Conservation (phyloP, 2,797 vertebrate genomes). For the Antrozous pallidus region DNA sequence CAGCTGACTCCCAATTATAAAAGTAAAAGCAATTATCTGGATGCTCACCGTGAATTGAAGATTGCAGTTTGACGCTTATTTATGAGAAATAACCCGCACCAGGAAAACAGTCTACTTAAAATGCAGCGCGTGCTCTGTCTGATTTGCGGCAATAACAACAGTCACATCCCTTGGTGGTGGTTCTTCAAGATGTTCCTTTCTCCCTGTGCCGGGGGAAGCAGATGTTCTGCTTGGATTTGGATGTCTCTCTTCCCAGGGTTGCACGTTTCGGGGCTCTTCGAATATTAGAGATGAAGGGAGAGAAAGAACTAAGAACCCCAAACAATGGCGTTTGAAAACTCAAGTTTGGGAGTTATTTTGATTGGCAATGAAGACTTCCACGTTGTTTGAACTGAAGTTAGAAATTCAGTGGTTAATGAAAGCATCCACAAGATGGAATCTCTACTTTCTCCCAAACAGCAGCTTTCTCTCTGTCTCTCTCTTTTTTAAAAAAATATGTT, state of each 20-base stretch:
- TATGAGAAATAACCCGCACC: slow-evolving; percentile 44
- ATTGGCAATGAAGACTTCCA: not conserved
- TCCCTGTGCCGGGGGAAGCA: not conserved
- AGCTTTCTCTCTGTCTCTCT: not conserved
- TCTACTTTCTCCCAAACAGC: not conserved
- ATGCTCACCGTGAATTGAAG: slow-evolving; percentile 35
- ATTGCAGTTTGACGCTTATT: slow-evolving; percentile 58
- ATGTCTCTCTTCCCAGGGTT: not conserved
- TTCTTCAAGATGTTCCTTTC: slow-evolving; percentile 26
- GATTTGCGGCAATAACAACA: slow-evolving; percentile 32
- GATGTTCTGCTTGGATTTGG: slow-evolving; percentile 22
- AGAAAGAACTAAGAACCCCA: not conserved
- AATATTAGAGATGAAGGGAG: not conserved
- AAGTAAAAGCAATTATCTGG: slow-evolving; percentile 65
- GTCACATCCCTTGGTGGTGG: not conserved
- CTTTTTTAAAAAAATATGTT: too few relatives aligned
- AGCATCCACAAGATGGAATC: not conserved
- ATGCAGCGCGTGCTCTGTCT: not conserved
- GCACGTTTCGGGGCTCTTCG: not conserved
- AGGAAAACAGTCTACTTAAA: slow-evolving; percentile 49
- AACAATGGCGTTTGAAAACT: slow-evolving; percentile 17
- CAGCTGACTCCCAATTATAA: slow-evolving; percentile 62
- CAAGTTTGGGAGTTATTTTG: slow-evolving; percentile 32
- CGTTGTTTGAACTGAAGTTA: slow-evolving; percentile 31
- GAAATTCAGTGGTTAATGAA: slow-evolving; percentile 35